Base-by-base conservation (phyloP, 1,140 invertebrate species). In the Diplogasteroides magnus region DNA sequence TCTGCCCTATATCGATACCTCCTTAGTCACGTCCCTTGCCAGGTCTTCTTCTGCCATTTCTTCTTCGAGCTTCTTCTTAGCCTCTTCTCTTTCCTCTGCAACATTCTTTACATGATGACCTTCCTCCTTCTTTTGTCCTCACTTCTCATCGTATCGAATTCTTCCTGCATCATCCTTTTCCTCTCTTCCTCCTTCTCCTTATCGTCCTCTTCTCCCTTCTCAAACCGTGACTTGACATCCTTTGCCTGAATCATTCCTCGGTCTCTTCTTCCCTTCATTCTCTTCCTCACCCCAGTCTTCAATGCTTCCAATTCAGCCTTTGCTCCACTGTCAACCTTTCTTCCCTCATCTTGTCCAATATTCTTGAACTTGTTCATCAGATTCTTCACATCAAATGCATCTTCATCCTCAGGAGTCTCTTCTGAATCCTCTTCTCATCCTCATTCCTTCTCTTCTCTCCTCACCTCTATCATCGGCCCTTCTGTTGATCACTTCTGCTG, bases 301-400 rank as follows among this genome's bases (percentile, higher is more conserved):
- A 60, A 13, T 64, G 15, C 77, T 77, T 69, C 79, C 76, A 19
- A 77, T 31, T 56, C 78, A 11, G 60, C 29, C n/a, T n/a, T 31
- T n/a, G 37, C 19, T 19, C 19, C 37, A 48, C 6, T 48, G 19
- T 48, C 37, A 11, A 48, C 19, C 19, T 48, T 48, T 19, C 19
- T 48, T 68, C n/a, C 64, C 23, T 60, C n/a, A 63, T 71, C 56
- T 28, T 82, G 67, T 64, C 68, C 77, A 29, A 82, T 82, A 66
- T 81, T 82, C 67, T 83, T 82, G 75, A 82, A 82, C 59, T 83
- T 82, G 72, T 83, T 83, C 81, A 82, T 83, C 55, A 82, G 58
- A 63, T 83, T 82, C 71, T 83, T 83, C 14, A 82, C 80, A 71
- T 82, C 80, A 67, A 78, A 82, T 14, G 68, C 80, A 31, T 77